These are phyloP conservation scores for Salvelinus sp. DNA, from an alignment of 2,113 vertebrate genomes.

Conservation along the genomic window DNA sequence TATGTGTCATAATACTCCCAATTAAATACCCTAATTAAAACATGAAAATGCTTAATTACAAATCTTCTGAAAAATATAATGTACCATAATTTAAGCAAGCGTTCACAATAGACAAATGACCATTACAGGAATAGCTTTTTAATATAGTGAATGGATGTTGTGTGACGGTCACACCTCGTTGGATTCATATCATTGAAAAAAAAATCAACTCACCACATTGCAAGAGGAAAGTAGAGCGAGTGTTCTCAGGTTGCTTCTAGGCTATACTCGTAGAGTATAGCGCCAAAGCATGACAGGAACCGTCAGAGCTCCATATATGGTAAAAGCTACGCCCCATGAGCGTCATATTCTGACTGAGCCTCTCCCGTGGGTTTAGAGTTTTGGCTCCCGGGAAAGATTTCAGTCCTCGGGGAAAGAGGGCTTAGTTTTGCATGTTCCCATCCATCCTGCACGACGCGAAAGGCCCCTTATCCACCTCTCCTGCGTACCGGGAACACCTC, in stretches of 20 bases:
- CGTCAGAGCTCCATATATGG: constrained; percentile 83
- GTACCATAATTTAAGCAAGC: neutral
- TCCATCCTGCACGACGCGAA: constrained; percentile 91
- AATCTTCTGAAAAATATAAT: too few species aligned
- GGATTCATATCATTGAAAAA: constrained; percentile 66
- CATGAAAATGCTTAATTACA: neutral
- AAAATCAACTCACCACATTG: constrained; percentile 69
- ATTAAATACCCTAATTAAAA: too few species aligned
- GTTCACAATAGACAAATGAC: neutral
- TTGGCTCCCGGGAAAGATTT: constrained; percentile 97
- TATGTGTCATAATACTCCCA: too few species aligned
- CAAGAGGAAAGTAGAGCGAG: constrained; percentile 71
- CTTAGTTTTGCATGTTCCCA: constrained; percentile 93
- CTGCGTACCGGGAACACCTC: constrained; percentile 89
- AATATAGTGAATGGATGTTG: constrained; percentile 47
- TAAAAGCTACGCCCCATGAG: constrained; percentile 71
- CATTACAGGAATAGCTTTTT: neutral
- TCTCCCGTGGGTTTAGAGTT: constrained; percentile 94
- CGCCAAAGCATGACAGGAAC: constrained; percentile 68
- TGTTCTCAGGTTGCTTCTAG: constrained; percentile 68
- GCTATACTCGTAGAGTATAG: constrained; percentile 65
- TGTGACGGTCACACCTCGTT: constrained; percentile 72
- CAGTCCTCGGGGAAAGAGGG: constrained; percentile 95
- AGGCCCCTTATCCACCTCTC: constrained; percentile 89
- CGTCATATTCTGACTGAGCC: constrained; percentile 88